These are phyloP conservation scores for Thalassaphorura encarpata DNA, from an alignment of 1,140 invertebrate species.

Conservation along the genomic window DNA sequence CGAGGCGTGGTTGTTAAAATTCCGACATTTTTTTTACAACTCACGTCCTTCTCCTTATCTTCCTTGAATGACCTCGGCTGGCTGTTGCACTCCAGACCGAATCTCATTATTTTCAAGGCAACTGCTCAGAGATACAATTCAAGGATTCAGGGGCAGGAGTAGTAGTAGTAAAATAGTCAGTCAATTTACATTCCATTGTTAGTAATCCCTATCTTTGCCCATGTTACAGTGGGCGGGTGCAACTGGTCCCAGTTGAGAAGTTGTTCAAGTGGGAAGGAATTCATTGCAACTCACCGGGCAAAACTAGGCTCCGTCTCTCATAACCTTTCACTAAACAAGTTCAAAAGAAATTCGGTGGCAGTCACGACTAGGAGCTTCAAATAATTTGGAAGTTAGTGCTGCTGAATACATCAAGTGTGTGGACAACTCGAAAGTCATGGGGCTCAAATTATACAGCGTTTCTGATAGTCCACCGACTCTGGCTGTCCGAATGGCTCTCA, in stretches of 20 bases:
- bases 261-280: slow-evolving; percentile 14
- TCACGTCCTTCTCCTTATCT: no score
- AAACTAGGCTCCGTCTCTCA: slow-evolving; percentile 12
- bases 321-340: neutral
- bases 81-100: no score
- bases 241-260: slow-evolving; percentile 3
- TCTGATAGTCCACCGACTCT: slow-evolving; percentile 63
- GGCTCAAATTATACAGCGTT: slow-evolving; percentile 50
- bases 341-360: slow-evolving; percentile 1
- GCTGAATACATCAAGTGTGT: neutral
- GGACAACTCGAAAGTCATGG: slow-evolving; percentile 16
- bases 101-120: no score
- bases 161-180: neutral
- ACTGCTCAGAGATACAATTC: neutral
- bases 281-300: neutral
- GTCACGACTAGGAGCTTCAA: neutral
- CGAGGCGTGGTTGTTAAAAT: no score
- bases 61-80: no score
- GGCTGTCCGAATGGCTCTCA: slow-evolving; percentile 55
- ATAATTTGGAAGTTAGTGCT: neutral
- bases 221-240: slow-evolving; percentile 21
- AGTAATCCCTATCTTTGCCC: neutral
- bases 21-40: no score
- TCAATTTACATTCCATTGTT: neutral
- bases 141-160: neutral